These are phyloP conservation scores for Rhyacichthys aspro DNA, from an alignment of 2,797 vertebrate species.

Conservation along the genomic window DNA sequence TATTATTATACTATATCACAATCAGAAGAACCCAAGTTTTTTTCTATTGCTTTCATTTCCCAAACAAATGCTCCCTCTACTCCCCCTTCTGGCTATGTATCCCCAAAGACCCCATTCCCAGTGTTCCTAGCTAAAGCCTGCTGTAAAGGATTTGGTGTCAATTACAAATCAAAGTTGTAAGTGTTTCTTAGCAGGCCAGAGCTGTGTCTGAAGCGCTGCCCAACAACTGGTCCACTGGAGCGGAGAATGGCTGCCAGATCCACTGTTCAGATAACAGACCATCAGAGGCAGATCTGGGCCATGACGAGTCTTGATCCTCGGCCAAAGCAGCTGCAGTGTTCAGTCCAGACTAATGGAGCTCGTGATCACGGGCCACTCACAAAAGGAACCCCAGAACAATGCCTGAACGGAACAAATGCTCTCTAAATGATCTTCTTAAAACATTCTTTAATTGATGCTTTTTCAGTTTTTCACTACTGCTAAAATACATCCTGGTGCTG, in stretches of 20 bases:
- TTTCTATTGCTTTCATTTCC: background rate
- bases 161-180: constrained; percentile 60
- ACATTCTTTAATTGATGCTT: too few species aligned
- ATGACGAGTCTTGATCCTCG: constrained; percentile 46
- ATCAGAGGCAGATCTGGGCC: constrained; percentile 57
- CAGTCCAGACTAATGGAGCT: constrained; percentile 37
- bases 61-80: background rate
- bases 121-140: constrained; percentile 22
- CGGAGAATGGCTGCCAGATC: constrained; percentile 51
- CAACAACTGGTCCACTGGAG: constrained; percentile 50
- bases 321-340: constrained; percentile 39
- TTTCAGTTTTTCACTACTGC: too few species aligned
- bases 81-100: constrained; percentile 13
- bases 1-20: too few species aligned
- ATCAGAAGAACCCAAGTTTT: too few species aligned
- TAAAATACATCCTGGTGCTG: too few species aligned
- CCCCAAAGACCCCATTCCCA: constrained; percentile 4
- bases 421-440: background rate
- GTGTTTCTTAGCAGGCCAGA: constrained; percentile 44
- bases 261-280: constrained; percentile 58
- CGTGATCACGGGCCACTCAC: constrained; percentile 22
- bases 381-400: constrained; percentile 23
- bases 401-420: constrained; percentile 14
- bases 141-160: constrained; percentile 46
- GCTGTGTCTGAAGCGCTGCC: constrained; percentile 50